These are phyloP conservation scores for Semicossyphus pulcher DNA, from an alignment of 2,113 vertebrate species.

Conservation along the genomic window DNA sequence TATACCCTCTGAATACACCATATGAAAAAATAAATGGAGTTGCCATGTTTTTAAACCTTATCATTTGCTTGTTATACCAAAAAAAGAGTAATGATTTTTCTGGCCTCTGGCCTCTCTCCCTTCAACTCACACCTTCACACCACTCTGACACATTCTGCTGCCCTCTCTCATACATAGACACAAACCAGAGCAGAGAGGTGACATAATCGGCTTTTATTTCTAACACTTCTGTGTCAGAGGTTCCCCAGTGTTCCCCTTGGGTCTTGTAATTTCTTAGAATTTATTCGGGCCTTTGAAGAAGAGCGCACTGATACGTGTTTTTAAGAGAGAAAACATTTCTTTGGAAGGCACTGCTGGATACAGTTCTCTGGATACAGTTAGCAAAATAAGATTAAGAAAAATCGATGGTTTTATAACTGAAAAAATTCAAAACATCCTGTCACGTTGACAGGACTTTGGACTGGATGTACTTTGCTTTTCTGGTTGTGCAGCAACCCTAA, in stretches of 20 bases:
- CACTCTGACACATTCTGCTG: conserved; percentile 38
- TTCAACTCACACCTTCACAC: conserved; percentile 21
- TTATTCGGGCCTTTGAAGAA: not conserved
- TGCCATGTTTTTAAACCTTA: too few species aligned
- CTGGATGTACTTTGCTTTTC: conserved; percentile 37
- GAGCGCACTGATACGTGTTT: conserved; percentile 9
- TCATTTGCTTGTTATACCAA: conserved; percentile 12
- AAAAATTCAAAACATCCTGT: conserved; percentile 50
- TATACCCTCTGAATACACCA: not conserved
- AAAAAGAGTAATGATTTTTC: conserved; percentile 5
- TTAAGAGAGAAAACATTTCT: conserved; percentile 1
- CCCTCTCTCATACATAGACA: not conserved
- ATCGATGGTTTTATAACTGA: conserved; percentile 20
- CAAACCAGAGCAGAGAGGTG: conserved; percentile 11
- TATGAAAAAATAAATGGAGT: too few species aligned
- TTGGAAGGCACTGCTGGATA: conserved; percentile 5
- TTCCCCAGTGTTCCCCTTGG: not conserved
- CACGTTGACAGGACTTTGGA: conserved; percentile 40
- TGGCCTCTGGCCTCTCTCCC: conserved; percentile 7
- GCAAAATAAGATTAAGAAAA: conserved; percentile 40
- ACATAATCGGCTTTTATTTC: conserved; percentile 16
- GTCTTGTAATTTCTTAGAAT: conserved; percentile 2
- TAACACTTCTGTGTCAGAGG: conserved; percentile 14
- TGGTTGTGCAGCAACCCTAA: conserved; percentile 31
- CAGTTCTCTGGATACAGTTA: not conserved